Evolutionary conservation across 64 coral and sea anemone genomes (phyloP).

Genomic region (Catalaphyllia jardinei): DNA sequence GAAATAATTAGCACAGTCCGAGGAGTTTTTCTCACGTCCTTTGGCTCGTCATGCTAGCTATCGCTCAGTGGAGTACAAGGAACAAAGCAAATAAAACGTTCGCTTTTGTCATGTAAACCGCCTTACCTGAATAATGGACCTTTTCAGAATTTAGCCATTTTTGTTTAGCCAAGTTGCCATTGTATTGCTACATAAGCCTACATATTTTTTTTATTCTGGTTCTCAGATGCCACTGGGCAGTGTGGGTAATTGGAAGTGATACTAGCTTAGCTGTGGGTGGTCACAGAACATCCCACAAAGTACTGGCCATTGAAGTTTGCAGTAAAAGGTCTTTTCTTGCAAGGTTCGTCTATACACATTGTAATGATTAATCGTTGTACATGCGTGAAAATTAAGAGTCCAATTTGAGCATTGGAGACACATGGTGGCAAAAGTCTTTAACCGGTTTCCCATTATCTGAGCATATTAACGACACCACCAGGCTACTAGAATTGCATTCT

Average conservation of each 20-base stretch:
- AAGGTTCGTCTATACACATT: slow-evolving; percentile 16
- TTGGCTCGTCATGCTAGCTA: background rate
- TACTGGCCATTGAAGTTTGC: background rate
- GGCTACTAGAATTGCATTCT: slow-evolving; percentile 24
- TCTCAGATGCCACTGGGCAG: slow-evolving; percentile 40
- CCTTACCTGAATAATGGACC: slow-evolving; percentile 5
- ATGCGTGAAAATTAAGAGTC: slow-evolving; percentile 28
- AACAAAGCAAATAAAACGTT: slow-evolving; percentile 34
- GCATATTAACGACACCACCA: slow-evolving; percentile 23
- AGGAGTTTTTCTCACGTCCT: slow-evolving; percentile 43
- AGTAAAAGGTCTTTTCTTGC: slow-evolving; percentile 22
- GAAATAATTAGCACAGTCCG: slow-evolving; percentile 21
- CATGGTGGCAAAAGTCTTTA: slow-evolving; percentile 50
- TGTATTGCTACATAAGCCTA: slow-evolving; percentile 10
- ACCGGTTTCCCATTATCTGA: slow-evolving; percentile 31
- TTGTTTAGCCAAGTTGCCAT: slow-evolving; percentile 35
- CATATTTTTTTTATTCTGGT: slow-evolving; percentile 4
- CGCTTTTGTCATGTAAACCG: slow-evolving; percentile 29
- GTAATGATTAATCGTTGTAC: slow-evolving; percentile 17
- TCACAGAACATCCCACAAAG: background rate
- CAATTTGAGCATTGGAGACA: slow-evolving; percentile 37
- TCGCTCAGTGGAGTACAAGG: slow-evolving; percentile 2
- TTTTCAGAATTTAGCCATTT: slow-evolving; percentile 17
- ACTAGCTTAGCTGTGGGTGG: slow-evolving; percentile 15
- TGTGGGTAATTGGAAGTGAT: slow-evolving; percentile 18